Base-by-base conservation (phyloP, 2,888 invertebrate species). In the Villa cingulata region DNA sequence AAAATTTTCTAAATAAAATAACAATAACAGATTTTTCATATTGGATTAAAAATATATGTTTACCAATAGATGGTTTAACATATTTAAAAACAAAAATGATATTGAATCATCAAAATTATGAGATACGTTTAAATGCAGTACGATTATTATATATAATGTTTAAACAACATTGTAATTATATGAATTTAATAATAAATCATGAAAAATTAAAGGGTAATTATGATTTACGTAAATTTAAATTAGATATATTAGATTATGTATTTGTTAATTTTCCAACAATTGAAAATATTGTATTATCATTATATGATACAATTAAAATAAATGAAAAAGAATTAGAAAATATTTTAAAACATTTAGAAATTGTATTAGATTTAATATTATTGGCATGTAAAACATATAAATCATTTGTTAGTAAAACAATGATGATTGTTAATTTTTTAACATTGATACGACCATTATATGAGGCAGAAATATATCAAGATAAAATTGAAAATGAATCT, bases 131-230 rank as follows among this genome's bases (percentile, higher is more conserved):
- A 36, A 61, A 65, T 15, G 59, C 64, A 0, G 57, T 67, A 23
- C 56, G 60, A 4, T 55, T 74, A 4, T 56, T 74, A 0, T 54
- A 59, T 29, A 56, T 60, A 37, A 74, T 74, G 72, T 62, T 73
- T 47, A 56, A 57, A 15, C 70, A 72, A 54, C 61, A 70, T 45
- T 62, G 62, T 48, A 62, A 63, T 45, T 72, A 68, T 52, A 56
- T 69, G 50, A 29, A 51, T 1, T 58, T 59, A 4, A 59, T 70
- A 2, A 53, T 55, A 0, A 51, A 59, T 4, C 59, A 64, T 1
- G 69, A 68, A 46, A 57, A 63, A 34, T 53, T 57, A 14, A 62
- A 60, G 27, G 56, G 59, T 3, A 64, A 64, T 49, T 61, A 65
- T 0, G 57, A 56, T 23, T 49, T 70, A 49, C 58, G 65, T 5